Conservation (phyloP, 2,797 vertebrate species). For the Buceros bicornis region DNA sequence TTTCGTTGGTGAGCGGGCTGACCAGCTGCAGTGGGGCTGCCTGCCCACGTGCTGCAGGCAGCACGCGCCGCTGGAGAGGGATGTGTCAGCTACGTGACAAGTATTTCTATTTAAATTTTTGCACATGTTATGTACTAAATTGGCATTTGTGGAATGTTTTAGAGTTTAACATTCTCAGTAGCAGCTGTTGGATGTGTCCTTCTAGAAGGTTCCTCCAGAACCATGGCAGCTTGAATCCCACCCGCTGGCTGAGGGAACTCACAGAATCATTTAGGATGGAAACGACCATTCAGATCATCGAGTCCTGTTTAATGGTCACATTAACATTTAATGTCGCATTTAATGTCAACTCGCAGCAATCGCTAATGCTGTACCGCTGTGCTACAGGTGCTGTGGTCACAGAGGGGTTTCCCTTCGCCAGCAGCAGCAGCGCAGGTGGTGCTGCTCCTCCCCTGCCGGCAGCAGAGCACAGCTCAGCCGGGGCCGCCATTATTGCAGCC, state of each 20-base stretch:
- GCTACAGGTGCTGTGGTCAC: rapidly evolving
- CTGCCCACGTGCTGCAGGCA: rapidly evolving
- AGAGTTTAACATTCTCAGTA: neutral
- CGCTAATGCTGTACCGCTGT: rapidly evolving
- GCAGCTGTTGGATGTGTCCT: neutral
- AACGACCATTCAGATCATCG: neutral
- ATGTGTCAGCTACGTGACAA: neutral
- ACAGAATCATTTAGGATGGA: neutral
- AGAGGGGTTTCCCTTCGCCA: rapidly evolving
- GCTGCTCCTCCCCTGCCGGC: too few species aligned
- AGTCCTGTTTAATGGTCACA: neutral
- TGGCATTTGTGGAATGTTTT: neutral
- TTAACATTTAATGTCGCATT: neutral
- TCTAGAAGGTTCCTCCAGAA: neutral
- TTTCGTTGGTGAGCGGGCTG: rapidly evolving
- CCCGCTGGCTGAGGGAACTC: neutral
- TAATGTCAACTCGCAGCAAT: neutral
- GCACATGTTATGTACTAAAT: neutral
- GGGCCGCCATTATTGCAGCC: too few species aligned
- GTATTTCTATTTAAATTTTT: neutral
- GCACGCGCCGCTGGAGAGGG: rapidly evolving
- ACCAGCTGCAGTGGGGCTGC: neutral
- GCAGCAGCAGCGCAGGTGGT: rapidly evolving
- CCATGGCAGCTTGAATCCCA: neutral
- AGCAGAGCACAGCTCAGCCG: neutral